Evolutionary conservation across 2,113 vertebrate genomes (phyloP), one percentile per base, ranked within the genome.

Genomic region (Chlamydotis undulata): DNA sequence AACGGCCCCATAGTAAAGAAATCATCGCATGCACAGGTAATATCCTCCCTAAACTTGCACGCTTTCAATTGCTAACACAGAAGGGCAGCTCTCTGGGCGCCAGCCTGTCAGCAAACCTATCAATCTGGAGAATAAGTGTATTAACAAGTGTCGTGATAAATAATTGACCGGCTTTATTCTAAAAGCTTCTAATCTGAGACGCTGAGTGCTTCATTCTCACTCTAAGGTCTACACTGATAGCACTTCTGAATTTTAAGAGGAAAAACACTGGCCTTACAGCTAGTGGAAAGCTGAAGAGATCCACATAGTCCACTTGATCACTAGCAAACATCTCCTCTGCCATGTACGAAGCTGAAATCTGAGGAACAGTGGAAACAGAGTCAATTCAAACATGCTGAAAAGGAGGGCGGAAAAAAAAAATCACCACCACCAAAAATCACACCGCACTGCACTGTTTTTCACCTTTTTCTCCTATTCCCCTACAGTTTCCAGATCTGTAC

Each of bases 11-110:
- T 4, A 60, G 45, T 4, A 52, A 70, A 65, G 22, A 74, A 28
- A 17, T 12, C 35, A 41, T 17, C 3, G 0, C 7, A 9, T 4
- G 7, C n/a, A 41, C 49, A 41, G 24, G 33, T 10, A n/a, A 4
- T 15, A 28, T 6, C 55, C 73, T 57, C 35, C 39, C 73, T 19
- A 10, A 68, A 59, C 28, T 25, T 14, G 5, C 31, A 19, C 1
- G n/a, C 63, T 63, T 31, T 26, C 14, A 4, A 47, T 33, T 61
- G 65, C 43, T 49, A 28, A 37, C 31, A 22, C 10, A 19, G 19
- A 69, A 45, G 1, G 1, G 56, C 60, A 37, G 35, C 63, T 87
- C 63, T 64, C 3, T 1, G 2, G 15, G 45, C 17, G 25, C 49
- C 75, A 71, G 41, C 24, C 33, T 25, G 57, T 10, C 74, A 78